Percentiles rank a stretch among this genome's conserved stretches.
Conservation (phyloP, 2,113 vertebrate species). For the Sminthopsis crassicaudata region DNA sequence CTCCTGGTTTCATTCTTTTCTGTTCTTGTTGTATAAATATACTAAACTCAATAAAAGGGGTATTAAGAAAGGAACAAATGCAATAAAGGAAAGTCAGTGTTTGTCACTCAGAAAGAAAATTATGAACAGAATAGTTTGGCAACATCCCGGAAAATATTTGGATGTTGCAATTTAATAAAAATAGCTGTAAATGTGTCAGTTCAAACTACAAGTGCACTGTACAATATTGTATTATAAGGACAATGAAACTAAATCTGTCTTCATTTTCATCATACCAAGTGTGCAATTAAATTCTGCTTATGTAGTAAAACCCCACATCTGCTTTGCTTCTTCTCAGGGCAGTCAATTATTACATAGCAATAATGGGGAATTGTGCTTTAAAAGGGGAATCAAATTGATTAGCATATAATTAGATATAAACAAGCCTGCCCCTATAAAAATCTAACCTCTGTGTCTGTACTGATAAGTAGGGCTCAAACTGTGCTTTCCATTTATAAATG, state of each 20-base stretch:
- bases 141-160: slow-evolving; percentile 77
- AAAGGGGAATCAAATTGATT: slow-evolving; percentile 80
- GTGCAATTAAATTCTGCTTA: slow-evolving; percentile 77
- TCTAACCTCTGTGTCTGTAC: slow-evolving; percentile 75
- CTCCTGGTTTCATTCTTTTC: slow-evolving; percentile 65
- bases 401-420: slow-evolving; percentile 82
- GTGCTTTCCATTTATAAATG: slow-evolving; percentile 77
- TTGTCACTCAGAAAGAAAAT: slow-evolving; percentile 65
- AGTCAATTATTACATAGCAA: slow-evolving; percentile 64
- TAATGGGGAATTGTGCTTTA: slow-evolving; percentile 66
- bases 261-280: slow-evolving; percentile 75
- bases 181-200: slow-evolving; percentile 73
- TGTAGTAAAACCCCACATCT: slow-evolving; percentile 65
- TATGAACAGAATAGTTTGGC: slow-evolving; percentile 55
- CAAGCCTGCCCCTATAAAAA: slow-evolving; percentile 71
- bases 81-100: slow-evolving; percentile 25
- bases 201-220: slow-evolving; percentile 60
- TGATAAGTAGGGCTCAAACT: slow-evolving; percentile 75
- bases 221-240: slow-evolving; percentile 61
- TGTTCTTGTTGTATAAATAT: slow-evolving; percentile 1
- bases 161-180: slow-evolving; percentile 75
- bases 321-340: slow-evolving; percentile 67
- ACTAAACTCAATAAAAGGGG: slow-evolving; percentile 55
- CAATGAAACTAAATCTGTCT: slow-evolving; percentile 74
- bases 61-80: slow-evolving; percentile 65